Base-by-base conservation (phyloP, 2,888 invertebrate genomes). In the Ochlodes sylvanus region DNA sequence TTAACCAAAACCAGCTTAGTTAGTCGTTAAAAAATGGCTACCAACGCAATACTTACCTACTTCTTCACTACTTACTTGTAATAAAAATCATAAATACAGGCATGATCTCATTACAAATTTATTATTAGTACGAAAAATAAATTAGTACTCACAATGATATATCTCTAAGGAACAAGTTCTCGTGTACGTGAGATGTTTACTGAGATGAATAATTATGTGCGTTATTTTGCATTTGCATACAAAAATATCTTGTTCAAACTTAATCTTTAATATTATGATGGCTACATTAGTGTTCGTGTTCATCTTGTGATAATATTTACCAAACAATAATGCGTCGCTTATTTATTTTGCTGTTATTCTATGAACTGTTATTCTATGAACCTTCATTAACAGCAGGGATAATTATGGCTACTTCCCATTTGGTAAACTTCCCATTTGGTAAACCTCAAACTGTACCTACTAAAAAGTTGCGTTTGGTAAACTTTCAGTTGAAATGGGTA, bases 101-200 rank as follows among this genome's bases (percentile, higher is more conserved):
- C 47, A 47, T 47, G 47, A 47, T 47, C 17, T 47, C 47, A 47
- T 47, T 47, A 47, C 17, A 47, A 47, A 19, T 50, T 50, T 50
- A 19, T 50, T 50, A 50, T 17, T 12, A 50, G 19, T 7, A 50
- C 19, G 47, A 50, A 50, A 50, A 19, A 50, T 50, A 50, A 50
- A 50, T 50, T 19, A 19, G 17, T 50, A 17, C 17, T 47, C 19
- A 17, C 10, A 50, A 27, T 27, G 19, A 50, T 50, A 17, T 7
- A 50, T 50, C 19, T 47, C 9, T 50, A 19, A 50, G 12, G 12
- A 50, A 50, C 50, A 50, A 19, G 50, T 9, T 50, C 0, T 50
- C 2, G 10, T 6, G 50, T 17, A 19, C 50, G 50, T 50, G 50
- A 50, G 50, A 3, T 17, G 50, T 50, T 10, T 50, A 50, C 50